Base-by-base conservation (phyloP, 2,113 vertebrate genomes). In the Saimiri boliviensis region DNA sequence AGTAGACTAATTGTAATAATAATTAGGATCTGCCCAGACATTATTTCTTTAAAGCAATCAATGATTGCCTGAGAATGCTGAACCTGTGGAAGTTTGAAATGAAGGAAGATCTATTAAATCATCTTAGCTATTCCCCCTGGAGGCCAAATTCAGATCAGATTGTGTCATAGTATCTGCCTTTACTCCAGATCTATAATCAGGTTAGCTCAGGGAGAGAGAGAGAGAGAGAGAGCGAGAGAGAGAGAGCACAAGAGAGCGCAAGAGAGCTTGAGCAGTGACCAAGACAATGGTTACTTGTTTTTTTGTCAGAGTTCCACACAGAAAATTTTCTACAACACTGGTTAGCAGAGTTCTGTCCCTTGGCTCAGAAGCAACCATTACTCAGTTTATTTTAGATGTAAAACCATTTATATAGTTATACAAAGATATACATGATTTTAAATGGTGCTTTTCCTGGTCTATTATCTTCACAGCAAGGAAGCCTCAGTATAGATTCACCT, bases 11-110 rank as follows among this genome's bases (percentile, higher is more conserved):
- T 87, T 87, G 25, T 58, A 83, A 79, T 82, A 63, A 84, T 70
- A 74, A 71, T 49, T 85, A 85, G 7, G 1, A 84, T 58, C 17
- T 19, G 12, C n/a, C 37, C 49, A 86, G 86, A 83, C 47, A 14
- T 91, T 49, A 81, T 58, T 95, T 92, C 87, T 89, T 80, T 71
- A 94, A 93, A 84, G 74, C 63, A 84, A 92, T 91, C 89, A 8
- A 30, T 91, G 79, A 54, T 58, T 63, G 32, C 76, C 80, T 9
- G 63, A 77, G 91, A 87, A 0, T n/a, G 58, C 54, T 37, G n/a
- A 90, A 35, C 23, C 73, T 7, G 14, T 92, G 68, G 83, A 90
- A 91, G 58, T 13, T 79, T 47, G 58, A 94, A 83, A 91, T 91
- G 66, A 95, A 68, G 45, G 68, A 91, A 71, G 74, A 95, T 52